Base-by-base conservation (phyloP, 1,140 invertebrate genomes). In the Reticulitermes speratus region DNA sequence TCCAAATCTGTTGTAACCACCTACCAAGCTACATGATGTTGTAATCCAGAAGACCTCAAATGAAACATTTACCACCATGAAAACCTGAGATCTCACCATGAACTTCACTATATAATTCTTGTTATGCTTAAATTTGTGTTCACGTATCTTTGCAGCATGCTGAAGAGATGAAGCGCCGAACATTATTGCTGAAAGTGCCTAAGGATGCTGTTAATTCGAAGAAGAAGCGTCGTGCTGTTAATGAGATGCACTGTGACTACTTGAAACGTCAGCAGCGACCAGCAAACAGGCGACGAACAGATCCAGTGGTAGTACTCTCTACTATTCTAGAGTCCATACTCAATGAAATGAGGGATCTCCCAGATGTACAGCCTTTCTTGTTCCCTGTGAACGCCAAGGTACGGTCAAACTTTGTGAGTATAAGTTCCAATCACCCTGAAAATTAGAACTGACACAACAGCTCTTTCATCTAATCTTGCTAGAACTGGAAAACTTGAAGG, bases 321-420 rank as follows among this genome's bases (percentile, higher is more conserved):
- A 97, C 96, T 2, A 95, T 99, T 86, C 92, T 99, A 69, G 98
- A 99, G 90, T 94, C 95, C 30, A 98, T 99, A 87, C 91, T 99
- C 0, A 99, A 98, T 89, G 97, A 99, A 90, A 95, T 99, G 94
- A 93, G 98, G 85, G 95, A 97, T 88, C 90, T 99, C 89, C 97
- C 97, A 0, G 97, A 99, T 91, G 97, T 98, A 0, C 95, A 97
- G 88, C 96, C 96, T 0, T 99, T 99, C 91, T 91, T 98, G 69
- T 96, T 97, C 88, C 98, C 99, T 14, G 99, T 99, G 59, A 99
- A 97, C 92, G 93, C 95, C 25, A 99, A 99, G 92, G 95, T 96
- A 91, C 90, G 90, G 65, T 75, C 65, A 30, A 75, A 75, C 65
- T 75, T 75, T 30, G 65, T 85, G 65, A 75, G 65, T 75, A 75